phyloP scores from a whole-genome alignment of 2,888 invertebrate genomes.

The Drosophila atroscutellata region DNA sequence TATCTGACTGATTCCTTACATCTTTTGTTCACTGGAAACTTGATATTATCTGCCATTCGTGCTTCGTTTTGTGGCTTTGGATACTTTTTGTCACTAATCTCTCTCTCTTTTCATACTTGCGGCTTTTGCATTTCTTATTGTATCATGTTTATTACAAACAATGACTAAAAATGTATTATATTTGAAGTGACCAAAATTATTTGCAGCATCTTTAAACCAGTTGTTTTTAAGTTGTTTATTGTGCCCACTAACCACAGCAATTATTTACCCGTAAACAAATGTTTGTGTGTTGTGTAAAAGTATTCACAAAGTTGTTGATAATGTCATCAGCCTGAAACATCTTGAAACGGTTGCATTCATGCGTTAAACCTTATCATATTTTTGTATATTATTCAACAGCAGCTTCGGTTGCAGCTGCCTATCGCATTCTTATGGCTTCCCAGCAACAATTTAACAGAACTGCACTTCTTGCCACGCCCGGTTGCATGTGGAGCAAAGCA shows the following conservation, averaged over 20 bases:
- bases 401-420: conserved; percentile 49
- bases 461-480: conserved; percentile 37
- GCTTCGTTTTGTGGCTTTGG: conserved; percentile 63
- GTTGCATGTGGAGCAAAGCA: conserved; percentile 41
- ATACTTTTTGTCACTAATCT: conserved; percentile 56
- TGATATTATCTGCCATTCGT: conserved; percentile 58
- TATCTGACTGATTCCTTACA: conserved; percentile 11
- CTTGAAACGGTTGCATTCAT: conserved; percentile 41
- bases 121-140: conserved; percentile 56
- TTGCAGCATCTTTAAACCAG: background rate
- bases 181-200: conserved; percentile 3
- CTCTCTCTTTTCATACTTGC: conserved; percentile 40
- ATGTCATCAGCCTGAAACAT: conserved; percentile 37
- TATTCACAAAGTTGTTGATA: conserved; percentile 23
- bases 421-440: conserved; percentile 51
- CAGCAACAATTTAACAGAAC: conserved; percentile 23
- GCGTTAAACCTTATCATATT: conserved; percentile 60
- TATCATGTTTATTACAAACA: conserved; percentile 7
- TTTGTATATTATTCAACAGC: conserved; percentile 46
- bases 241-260: conserved; percentile 1
- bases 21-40: conserved; percentile 45
- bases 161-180: conserved; percentile 8
- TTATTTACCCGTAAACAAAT: conserved; percentile 3
- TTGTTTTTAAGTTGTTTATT: background rate
- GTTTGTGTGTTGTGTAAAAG: background rate